These are phyloP conservation scores for Acleris holmiana DNA, from an alignment of 2,888 invertebrate genomes.

Conservation along the genomic window DNA sequence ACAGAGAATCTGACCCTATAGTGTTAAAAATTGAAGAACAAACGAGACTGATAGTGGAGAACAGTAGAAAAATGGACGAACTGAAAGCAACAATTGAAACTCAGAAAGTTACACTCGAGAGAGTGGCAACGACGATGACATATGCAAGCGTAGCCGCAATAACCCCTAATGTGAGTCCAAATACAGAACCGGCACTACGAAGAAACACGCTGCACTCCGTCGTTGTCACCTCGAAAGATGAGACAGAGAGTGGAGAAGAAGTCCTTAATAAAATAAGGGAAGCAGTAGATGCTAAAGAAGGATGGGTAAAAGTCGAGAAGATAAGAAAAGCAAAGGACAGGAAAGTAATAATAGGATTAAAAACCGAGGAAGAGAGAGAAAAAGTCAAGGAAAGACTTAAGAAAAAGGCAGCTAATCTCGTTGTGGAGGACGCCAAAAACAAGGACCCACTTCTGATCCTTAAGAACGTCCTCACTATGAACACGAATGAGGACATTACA, in stretches of 20 bases:
- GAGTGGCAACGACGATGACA: background rate
- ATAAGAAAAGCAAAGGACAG: conserved; percentile 21
- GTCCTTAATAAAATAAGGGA: no score
- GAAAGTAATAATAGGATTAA: conserved; percentile 29
- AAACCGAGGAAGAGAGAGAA: background rate
- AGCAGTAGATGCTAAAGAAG: no score
- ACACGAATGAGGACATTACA: no score
- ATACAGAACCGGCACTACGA: no score
- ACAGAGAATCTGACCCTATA: background rate
- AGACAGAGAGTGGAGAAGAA: no score
- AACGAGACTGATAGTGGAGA: background rate
- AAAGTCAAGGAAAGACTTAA: no score
- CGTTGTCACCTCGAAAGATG: no score
- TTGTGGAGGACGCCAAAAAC: no score
- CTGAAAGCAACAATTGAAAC: background rate
- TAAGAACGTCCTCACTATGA: no score
- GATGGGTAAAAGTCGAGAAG: conserved; percentile 3
- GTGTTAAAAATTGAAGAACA: background rate
- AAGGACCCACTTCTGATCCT: no score
- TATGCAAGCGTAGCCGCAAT: background rate
- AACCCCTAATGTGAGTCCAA: background rate
- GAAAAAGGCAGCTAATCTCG: no score
- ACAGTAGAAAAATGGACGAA: background rate
- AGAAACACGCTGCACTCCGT: no score
- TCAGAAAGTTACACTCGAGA: background rate